phyloP scores from a whole-genome alignment of 2,797 vertebrate genomes.

The Poeciliopsis infans region DNA sequence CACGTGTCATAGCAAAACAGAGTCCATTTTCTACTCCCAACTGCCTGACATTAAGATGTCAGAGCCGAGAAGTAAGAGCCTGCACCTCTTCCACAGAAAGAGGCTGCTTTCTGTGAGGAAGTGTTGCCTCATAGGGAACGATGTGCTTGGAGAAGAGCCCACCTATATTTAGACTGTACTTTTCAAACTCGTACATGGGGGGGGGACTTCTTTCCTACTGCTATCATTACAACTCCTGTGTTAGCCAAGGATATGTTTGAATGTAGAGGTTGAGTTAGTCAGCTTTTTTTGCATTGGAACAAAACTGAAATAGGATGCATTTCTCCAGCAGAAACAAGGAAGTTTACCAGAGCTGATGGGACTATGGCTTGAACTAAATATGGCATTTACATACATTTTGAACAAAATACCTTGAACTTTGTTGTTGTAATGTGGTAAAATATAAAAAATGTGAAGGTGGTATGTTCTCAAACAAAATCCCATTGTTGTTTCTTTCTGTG shows the following conservation, averaged over 20 bases:
- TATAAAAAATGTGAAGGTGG: background rate
- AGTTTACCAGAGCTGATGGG: background rate
- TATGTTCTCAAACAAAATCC: background rate
- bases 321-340: background rate
- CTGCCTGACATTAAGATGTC: background rate
- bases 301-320: background rate
- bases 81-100: background rate
- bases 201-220: constrained; percentile 4
- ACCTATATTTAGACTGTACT: constrained; percentile 52
- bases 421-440: background rate
- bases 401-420: background rate
- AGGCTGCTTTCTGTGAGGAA: constrained; percentile 8
- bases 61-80: background rate
- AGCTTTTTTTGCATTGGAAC: background rate
- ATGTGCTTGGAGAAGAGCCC: constrained; percentile 30
- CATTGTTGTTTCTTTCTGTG: background rate
- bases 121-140: constrained; percentile 21
- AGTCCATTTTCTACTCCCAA: background rate
- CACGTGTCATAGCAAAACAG: background rate
- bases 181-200: constrained; percentile 15
- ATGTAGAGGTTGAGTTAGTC: background rate
- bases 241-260: background rate
- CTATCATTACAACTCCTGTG: background rate
- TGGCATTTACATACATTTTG: background rate
- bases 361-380: background rate